phyloP scores from a whole-genome alignment of 2,113 vertebrate species.

The Edolisoma coerulescens region DNA sequence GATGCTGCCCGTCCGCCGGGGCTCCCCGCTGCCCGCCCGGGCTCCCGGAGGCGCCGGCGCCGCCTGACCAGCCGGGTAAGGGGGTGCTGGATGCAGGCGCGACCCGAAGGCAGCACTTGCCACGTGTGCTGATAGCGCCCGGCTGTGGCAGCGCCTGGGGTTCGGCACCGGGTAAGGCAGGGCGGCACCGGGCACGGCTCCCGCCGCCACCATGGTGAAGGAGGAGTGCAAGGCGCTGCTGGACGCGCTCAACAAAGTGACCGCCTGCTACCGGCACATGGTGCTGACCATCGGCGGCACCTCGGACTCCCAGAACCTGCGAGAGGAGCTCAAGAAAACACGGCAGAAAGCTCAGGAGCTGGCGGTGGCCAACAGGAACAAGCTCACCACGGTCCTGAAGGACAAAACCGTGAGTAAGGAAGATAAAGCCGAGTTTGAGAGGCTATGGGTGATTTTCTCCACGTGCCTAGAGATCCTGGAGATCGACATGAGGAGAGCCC shows the following conservation, averaged over 20 bases:
- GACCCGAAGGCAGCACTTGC: not conserved
- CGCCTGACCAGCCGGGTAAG: no score
- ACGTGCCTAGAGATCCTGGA: constrained; percentile 95
- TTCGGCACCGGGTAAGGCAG: not conserved
- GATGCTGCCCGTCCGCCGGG: no score
- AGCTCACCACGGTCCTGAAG: constrained; percentile 85
- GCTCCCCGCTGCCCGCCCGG: no score
- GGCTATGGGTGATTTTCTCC: constrained; percentile 95
- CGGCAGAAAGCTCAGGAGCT: constrained; percentile 92
- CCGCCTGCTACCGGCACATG: constrained; percentile 92
- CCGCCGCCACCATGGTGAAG: constrained; percentile 77
- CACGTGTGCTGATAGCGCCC: not conserved
- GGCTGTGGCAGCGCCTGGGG: not conserved
- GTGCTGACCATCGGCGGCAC: constrained; percentile 92
- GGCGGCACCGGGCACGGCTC: not conserved
- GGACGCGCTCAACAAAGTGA: constrained; percentile 91
- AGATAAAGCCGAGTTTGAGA: constrained; percentile 90
- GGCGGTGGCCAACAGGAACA: constrained; percentile 83
- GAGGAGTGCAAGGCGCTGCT: constrained; percentile 94
- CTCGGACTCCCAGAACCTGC: constrained; percentile 91
- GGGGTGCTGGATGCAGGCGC: no score
- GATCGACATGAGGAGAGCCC: constrained; percentile 90
- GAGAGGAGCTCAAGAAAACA: constrained; percentile 90
- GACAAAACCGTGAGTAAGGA: constrained; percentile 84
- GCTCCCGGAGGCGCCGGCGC: no score